These are phyloP conservation scores for Nansenia antarctica DNA, from an alignment of 2,113 vertebrate species.

Conservation along the genomic window DNA sequence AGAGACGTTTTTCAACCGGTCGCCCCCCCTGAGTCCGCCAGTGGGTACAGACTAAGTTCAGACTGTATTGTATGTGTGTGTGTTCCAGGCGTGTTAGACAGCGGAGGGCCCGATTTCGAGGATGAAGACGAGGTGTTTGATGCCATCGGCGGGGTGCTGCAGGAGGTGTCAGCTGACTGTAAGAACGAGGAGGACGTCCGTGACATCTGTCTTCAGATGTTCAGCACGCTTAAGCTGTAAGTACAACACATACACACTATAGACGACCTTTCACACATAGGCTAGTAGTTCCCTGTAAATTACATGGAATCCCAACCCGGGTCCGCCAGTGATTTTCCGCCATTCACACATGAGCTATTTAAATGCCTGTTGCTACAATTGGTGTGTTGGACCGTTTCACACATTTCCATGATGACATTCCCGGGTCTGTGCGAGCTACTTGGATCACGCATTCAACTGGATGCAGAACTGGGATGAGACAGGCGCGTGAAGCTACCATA, in stretches of 20 bases:
- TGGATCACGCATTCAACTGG: too few species aligned
- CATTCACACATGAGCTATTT: background rate
- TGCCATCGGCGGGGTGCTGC: conserved; percentile 89
- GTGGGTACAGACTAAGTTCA: too few species aligned
- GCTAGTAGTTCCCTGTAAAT: too few species aligned
- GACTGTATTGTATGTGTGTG: background rate
- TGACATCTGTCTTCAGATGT: conserved; percentile 93
- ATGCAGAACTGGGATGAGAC: too few species aligned
- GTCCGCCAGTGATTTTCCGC: background rate
- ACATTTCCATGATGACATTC: too few species aligned
- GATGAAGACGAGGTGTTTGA: conserved; percentile 92
- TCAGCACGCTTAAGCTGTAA: conserved; percentile 91
- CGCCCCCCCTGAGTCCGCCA: too few species aligned
- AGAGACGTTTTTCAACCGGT: too few species aligned
- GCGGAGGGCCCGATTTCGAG: conserved; percentile 88
- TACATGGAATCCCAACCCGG: too few species aligned
- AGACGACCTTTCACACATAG: background rate
- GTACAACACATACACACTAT: conserved; percentile 30
- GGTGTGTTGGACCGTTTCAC: too few species aligned
- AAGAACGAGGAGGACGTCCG: conserved; percentile 90
- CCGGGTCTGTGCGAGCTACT: too few species aligned
- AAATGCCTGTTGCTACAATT: too few species aligned
- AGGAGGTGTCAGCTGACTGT: conserved; percentile 86
- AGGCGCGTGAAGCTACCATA: too few species aligned
- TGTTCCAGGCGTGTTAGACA: conserved; percentile 85